These are phyloP conservation scores for Carassius carassius DNA, from an alignment of 2,113 vertebrate species.

Conservation along the genomic window DNA sequence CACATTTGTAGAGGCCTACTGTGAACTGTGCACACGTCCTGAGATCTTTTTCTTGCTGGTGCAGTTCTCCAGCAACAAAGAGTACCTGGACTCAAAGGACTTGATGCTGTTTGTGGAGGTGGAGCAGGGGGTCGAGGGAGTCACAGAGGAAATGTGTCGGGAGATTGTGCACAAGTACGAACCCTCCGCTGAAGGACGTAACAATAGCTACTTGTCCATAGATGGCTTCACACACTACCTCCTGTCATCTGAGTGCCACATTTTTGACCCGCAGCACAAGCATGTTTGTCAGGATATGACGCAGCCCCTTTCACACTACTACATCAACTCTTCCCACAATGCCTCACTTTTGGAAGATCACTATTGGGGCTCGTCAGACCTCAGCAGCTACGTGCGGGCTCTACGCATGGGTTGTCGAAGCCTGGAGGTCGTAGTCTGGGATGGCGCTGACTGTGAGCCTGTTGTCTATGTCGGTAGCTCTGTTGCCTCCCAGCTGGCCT, in stretches of 20 bases:
- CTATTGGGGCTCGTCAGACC: constrained; percentile 87
- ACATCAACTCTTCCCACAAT: constrained; percentile 90
- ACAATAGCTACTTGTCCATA: constrained; percentile 84
- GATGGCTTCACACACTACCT: constrained; percentile 93
- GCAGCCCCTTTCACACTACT: constrained; percentile 90
- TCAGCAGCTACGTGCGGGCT: constrained; percentile 84
- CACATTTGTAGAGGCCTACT: constrained; percentile 86
- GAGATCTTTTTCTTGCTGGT: constrained; percentile 91
- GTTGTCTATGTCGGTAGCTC: constrained; percentile 85
- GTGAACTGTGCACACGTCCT: constrained; percentile 89
- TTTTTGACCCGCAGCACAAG: constrained; percentile 90
- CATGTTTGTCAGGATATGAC: constrained; percentile 91
- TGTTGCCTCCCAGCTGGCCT: constrained; percentile 81
- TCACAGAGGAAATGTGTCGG: constrained; percentile 85
- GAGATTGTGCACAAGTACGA: constrained; percentile 86
- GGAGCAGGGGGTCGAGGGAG: constrained; percentile 89
- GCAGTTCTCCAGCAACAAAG: constrained; percentile 94
- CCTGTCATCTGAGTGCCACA: constrained; percentile 88
- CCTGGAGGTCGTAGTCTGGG: constrained; percentile 87
- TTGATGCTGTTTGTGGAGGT: constrained; percentile 89
- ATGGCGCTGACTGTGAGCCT: constrained; percentile 87
- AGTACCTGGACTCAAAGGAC: constrained; percentile 89
- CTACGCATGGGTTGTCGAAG: constrained; percentile 88
- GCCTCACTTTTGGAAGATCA: constrained; percentile 87
- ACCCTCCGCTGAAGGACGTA: constrained; percentile 86